A percentile compares a stretch with the other conserved stretches of the same genome.
Conservation (phyloP, 2,888 invertebrate genomes). For the Apamea anceps region DNA sequence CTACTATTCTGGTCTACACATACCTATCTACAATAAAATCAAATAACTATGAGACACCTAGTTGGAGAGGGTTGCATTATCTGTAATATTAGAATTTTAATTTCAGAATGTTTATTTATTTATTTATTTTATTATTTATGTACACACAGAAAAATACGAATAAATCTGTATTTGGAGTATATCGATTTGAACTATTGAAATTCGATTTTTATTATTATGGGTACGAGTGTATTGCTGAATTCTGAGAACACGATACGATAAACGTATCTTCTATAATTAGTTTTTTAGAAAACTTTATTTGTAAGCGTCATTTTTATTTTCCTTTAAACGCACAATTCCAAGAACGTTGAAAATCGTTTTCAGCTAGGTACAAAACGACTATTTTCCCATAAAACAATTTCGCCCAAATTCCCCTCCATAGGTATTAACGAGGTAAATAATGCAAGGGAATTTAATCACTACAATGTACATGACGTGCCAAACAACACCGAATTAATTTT, state of each 20-base stretch:
- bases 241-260: neutral
- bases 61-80: slow-evolving; percentile 58
- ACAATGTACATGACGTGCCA: slow-evolving; percentile 59
- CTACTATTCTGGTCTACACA: slow-evolving; percentile 74
- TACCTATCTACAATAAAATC: slow-evolving; percentile 76
- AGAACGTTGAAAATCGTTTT: neutral
- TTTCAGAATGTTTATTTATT: no score
- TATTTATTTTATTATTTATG: no score
- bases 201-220: neutral
- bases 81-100: slow-evolving; percentile 39
- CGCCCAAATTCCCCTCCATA: neutral
- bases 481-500: slow-evolving; percentile 83
- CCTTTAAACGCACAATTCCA: neutral
- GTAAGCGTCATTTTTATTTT: neutral
- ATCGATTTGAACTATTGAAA: neutral
- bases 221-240: neutral
- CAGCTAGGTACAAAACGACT: neutral
- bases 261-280: neutral
- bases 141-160: no score
- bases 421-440: slow-evolving; percentile 31
- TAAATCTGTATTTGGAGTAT: slow-evolving; percentile 27
- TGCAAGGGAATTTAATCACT: slow-evolving; percentile 61
- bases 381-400: slow-evolving; percentile 34
- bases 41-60: slow-evolving; percentile 73
- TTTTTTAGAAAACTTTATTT: neutral